Evolutionary conservation across 2,888 invertebrate genomes (phyloP), one percentile per base, ranked within the genome.

Genomic region (Drosophila gaucha): DNA sequence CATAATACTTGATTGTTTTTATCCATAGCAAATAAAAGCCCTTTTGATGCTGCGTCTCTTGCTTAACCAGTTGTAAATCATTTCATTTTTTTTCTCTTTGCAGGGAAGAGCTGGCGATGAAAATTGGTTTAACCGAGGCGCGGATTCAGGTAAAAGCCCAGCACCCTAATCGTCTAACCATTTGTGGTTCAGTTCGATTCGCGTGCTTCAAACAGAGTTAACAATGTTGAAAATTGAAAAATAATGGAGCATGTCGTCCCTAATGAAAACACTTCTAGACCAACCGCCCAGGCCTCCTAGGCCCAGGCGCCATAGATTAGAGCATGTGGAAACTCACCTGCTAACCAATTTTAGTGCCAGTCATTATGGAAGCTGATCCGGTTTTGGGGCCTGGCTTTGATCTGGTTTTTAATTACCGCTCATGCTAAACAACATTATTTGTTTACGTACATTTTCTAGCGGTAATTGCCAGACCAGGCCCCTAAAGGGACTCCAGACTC

Each of bases 41-140:
- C 62, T 41, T 18, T n/a, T n/a, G n/a, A n/a, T n/a, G n/a, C n/a
- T n/a, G n/a, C n/a, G n/a, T n/a, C 26, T 33, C 22, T 4, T 43
- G 38, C 18, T 50, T 44, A 57, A 54, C 44, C 18, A 44, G 2
- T 38, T 39, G 43, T 47, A 69, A 51, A 35, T 41, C 6, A 46
- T 65, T 47, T 47, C 62, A 14, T 50, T 62, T 38, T 62, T 49
- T 14, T 14, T 31, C 26, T 38, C 30, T 47, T 91, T 96, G 62
- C 96, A 97, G 98, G 93, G 97, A 98, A 92, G 97, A 98, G 92
- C 93, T 98, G 67, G 98, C 98, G 33, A 96, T 97, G 96, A 97
- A 97, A 93, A 97, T 98, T 89, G 97, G 97, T 86, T 93, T 98
- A 80, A 98, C 97, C 46, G 98, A 98, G 94, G 97, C 97, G 60